These are phyloP conservation scores for Crioceris asparagi DNA, from an alignment of 2,888 invertebrate genomes.

Conservation along the genomic window DNA sequence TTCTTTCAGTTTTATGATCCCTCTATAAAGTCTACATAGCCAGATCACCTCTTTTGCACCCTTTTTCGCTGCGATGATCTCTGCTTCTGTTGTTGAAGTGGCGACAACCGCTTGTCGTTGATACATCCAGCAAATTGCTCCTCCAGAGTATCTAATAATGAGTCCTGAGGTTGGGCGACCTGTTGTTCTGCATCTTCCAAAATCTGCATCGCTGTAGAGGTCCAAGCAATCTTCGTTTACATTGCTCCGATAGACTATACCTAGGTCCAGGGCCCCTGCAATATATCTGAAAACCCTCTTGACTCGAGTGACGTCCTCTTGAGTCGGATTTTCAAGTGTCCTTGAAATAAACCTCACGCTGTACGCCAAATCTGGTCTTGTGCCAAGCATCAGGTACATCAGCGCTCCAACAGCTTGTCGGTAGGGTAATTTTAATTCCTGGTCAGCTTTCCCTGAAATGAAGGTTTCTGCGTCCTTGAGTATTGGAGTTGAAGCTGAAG, in stretches of 20 bases:
- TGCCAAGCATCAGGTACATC: conserved; percentile 10
- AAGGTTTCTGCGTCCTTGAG: too few species aligned
- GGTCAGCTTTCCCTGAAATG: conserved; percentile 6
- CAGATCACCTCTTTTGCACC: conserved; percentile 25
- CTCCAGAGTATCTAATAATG: conserved; percentile 17
- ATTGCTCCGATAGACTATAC: conserved; percentile 3
- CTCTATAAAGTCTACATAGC: conserved; percentile 23
- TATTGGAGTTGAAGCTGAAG: too few species aligned
- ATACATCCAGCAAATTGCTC: conserved; percentile 22
- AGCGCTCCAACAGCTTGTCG: conserved; percentile 9
- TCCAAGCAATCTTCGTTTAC: conserved; percentile 7
- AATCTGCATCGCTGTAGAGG: conserved; percentile 30
- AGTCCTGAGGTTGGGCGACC: conserved; percentile 17
- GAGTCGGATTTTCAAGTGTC: conserved; percentile 5
- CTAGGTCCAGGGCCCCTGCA: conserved; percentile 3
- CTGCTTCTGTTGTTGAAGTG: conserved; percentile 23
- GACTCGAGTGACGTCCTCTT: conserved; percentile 1
- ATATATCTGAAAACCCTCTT: conserved; percentile 8
- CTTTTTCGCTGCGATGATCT: conserved; percentile 26
- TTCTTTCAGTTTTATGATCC: conserved; percentile 16
- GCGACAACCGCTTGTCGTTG: conserved; percentile 16
- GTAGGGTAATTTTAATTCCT: conserved; percentile 5
- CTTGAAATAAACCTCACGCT: conserved; percentile 7
- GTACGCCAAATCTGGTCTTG: conserved; percentile 9
- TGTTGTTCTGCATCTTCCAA: conserved; percentile 23